These are phyloP conservation scores for Mactra quadrangularis DNA, from an alignment of 1,140 invertebrate species.

Conservation along the genomic window DNA sequence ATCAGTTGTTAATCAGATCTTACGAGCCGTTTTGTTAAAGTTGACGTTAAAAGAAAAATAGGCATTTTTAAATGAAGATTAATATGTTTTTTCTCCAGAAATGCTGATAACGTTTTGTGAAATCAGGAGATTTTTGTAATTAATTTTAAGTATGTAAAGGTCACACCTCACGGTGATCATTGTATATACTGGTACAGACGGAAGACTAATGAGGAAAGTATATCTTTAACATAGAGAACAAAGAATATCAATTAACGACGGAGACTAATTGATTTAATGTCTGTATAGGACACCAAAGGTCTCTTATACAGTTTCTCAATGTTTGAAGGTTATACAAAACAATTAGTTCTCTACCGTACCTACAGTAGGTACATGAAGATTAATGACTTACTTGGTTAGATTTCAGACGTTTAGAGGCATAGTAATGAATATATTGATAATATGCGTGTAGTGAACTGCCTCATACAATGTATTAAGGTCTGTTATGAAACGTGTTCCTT, in stretches of 20 bases:
- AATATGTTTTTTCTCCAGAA: conserved; percentile 29
- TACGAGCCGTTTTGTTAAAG: not conserved
- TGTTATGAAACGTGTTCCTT: too few species aligned
- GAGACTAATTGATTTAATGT: conserved; percentile 57
- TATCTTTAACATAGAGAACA: conserved; percentile 40
- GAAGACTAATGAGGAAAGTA: conserved; percentile 40
- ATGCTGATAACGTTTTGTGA: not conserved
- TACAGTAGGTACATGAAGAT: too few species aligned
- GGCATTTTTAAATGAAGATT: conserved; percentile 51
- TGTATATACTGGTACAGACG: conserved; percentile 22
- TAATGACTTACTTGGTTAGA: too few species aligned
- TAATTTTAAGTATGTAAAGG: conserved; percentile 22
- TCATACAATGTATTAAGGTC: too few species aligned
- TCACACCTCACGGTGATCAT: not conserved
- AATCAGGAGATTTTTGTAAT: conserved; percentile 22
- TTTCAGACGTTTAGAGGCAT: too few species aligned
- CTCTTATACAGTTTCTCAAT: conserved; percentile 27
- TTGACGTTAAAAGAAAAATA: conserved; percentile 6
- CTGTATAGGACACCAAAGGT: conserved; percentile 15
- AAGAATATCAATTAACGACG: conserved; percentile 51
- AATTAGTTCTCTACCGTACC: conserved; percentile 3
- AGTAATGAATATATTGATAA: too few species aligned
- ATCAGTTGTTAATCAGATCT: too few species aligned
- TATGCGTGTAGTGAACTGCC: too few species aligned
- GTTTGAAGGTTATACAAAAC: conserved; percentile 17